phyloP scores from a whole-genome alignment of 2,113 vertebrate species.

The Nestor notabilis region DNA sequence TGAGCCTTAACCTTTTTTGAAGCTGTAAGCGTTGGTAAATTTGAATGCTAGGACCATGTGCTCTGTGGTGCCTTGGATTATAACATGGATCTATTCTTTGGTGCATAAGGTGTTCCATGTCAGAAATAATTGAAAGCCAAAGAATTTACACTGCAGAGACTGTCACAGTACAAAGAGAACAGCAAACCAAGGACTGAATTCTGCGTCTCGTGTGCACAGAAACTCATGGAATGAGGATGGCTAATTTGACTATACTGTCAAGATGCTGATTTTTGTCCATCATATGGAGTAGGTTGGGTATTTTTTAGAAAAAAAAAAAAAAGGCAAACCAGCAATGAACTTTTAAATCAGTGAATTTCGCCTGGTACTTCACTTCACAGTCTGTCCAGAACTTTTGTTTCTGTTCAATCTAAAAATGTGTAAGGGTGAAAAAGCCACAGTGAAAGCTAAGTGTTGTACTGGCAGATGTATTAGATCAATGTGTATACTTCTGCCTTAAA shows the following conservation, averaged over 20 bases:
- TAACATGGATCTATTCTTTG: neutral
- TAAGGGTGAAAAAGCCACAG: conserved; percentile 13
- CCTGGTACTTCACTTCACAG: conserved; percentile 1
- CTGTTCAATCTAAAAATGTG: neutral
- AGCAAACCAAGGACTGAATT: conserved; percentile 8
- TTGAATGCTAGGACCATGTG: neutral
- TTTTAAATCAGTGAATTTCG: neutral
- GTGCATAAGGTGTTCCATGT: conserved; percentile 1
- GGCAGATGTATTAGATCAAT: conserved; percentile 52
- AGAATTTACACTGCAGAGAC: conserved; percentile 22
- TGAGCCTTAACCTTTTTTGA: conserved; percentile 24
- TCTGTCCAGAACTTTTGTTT: neutral
- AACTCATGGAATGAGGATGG: conserved; percentile 24
- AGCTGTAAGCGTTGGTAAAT: neutral
- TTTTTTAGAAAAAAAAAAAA: neutral
- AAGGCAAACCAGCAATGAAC: neutral
- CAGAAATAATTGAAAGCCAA: conserved; percentile 40
- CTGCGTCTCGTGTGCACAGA: neutral
- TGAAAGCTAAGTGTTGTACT: conserved; percentile 10
- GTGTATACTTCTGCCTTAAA: conserved; percentile 66
- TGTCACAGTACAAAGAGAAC: neutral
- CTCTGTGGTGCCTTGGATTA: neutral
- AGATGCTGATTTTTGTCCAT: conserved; percentile 39
- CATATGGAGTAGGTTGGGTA: conserved; percentile 7
- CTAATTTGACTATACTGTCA: conserved; percentile 17